phyloP scores from a whole-genome alignment of 2,797 vertebrate genomes.

The Tapera naevia region DNA sequence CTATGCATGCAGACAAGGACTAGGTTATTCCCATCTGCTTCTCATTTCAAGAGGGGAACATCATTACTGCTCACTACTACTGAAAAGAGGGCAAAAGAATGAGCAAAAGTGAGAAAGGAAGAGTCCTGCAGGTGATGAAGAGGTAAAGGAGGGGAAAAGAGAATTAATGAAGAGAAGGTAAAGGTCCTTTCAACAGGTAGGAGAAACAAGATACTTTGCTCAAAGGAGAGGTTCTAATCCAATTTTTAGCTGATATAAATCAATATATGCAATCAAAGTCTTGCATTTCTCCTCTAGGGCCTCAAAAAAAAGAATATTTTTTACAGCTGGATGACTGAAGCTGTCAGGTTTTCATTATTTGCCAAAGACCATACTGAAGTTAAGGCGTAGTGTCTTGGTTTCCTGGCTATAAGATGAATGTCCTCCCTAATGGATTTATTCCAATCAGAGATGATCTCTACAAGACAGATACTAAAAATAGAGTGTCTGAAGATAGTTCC shows the following conservation, averaged over 20 bases:
- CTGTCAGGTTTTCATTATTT: neutral
- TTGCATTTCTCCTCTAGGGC: neutral
- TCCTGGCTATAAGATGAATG: neutral
- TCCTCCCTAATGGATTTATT: neutral
- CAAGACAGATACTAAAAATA: neutral
- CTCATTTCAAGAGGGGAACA: neutral
- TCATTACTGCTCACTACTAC: neutral
- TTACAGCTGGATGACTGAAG: neutral
- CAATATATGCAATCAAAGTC: neutral
- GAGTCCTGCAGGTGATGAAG: neutral
- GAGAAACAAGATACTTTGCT: neutral
- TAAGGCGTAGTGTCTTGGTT: neutral
- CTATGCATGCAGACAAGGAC: neutral
- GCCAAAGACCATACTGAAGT: neutral
- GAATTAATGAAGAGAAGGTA: neutral
- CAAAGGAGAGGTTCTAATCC: neutral
- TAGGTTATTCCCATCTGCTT: neutral
- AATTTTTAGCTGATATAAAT: neutral
- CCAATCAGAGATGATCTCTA: neutral
- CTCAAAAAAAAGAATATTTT: neutral
- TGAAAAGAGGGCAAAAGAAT: neutral
- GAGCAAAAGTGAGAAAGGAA: neutral
- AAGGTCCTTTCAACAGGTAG: neutral
- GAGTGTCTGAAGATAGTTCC: neutral
- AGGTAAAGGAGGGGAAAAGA: neutral